phyloP scores from a whole-genome alignment of 1,140 invertebrate genomes.

The Bombyx mori region ASM3026992v2 NC_085110.1:6817501-6818000 shows the following conservation, averaged over 20 bases:
- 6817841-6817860: slow-evolving; percentile 77
- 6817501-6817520: slow-evolving; percentile 1
- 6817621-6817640: too few relatives aligned
- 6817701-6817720: too few relatives aligned
- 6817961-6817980: slow-evolving; percentile 97
- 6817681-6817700: too few relatives aligned
- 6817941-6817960: slow-evolving; percentile 95
- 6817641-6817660: too few relatives aligned
- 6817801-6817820: too few relatives aligned
- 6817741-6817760: too few relatives aligned
- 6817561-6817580: slow-evolving; percentile 85
- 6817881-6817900: slow-evolving; percentile 84
- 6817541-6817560: slow-evolving; percentile 97
- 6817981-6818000: slow-evolving; percentile 99
- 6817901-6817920: slow-evolving; percentile 92
- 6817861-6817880: slow-evolving; percentile 90
- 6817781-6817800: too few relatives aligned
- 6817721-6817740: too few relatives aligned
- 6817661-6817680: too few relatives aligned
- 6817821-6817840: background rate
- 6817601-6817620: slow-evolving; percentile 44
- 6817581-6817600: slow-evolving; percentile 93
- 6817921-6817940: slow-evolving; percentile 93
- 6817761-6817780: too few relatives aligned
- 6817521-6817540: slow-evolving; percentile 90